Evolutionary conservation across 92 coral and sea anemone genomes (phyloP).

Genomic region (Epizoanthus stellaris): DNA sequence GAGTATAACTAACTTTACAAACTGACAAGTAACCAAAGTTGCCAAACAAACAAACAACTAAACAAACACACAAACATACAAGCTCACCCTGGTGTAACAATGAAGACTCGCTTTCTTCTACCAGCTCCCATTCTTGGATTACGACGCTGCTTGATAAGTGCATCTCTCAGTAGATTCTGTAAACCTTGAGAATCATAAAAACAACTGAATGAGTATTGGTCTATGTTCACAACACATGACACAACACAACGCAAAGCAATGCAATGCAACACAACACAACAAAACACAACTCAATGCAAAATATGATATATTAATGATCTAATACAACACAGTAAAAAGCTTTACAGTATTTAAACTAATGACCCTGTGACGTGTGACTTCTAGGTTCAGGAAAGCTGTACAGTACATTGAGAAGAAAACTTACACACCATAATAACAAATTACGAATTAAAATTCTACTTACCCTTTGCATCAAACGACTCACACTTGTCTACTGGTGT

Average conservation of each 20-base stretch:
- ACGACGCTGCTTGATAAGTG: conserved; percentile 73
- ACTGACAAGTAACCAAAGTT: not conserved
- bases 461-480: conserved; percentile 82
- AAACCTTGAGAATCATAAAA: conserved; percentile 44
- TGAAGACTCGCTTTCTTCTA: conserved; percentile 71
- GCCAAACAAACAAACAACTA: too few species aligned
- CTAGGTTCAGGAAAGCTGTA: too few species aligned
- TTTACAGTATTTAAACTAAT: too few species aligned
- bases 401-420: not conserved
- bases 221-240: too few species aligned
- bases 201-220: too few species aligned
- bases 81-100: conserved; percentile 83
- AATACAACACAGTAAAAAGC: too few species aligned
- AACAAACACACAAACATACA: not conserved
- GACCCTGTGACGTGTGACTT: too few species aligned
- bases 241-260: too few species aligned
- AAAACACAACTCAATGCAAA: too few species aligned
- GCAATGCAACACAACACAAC: too few species aligned
- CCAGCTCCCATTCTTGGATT: conserved; percentile 64
- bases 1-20: too few species aligned
- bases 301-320: too few species aligned
- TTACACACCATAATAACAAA: not conserved
- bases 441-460: not conserved
- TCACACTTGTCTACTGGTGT: conserved; percentile 58
- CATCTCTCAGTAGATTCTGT: conserved; percentile 70